Base-by-base conservation (phyloP, 2,888 invertebrate genomes). In the Drosophila birchii region DNA sequence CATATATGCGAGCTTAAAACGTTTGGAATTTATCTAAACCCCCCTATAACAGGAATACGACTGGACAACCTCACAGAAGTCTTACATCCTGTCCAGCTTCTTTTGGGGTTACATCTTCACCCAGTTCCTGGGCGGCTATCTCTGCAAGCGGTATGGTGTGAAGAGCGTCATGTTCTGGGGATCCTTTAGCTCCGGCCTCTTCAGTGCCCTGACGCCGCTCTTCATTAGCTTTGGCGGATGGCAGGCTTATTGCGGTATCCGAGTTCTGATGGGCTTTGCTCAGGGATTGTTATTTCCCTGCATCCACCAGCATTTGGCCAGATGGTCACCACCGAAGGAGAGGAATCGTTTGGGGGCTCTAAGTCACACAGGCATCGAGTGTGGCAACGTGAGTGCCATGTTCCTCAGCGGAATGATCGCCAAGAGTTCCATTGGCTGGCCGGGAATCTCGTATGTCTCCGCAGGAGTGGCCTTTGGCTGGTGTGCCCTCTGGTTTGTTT, bases 101-200 rank as follows among this genome's bases (percentile, higher is more conserved):
- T 96, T 95, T 91, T 95, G 95, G 95, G 96, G 96, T 5, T 96
- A 96, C 88, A 93, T 95, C 1, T 78, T 95, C 8, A 93, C 94
- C 77, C 93, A 94, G 78, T 91, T 95, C 12, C 94, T 95, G 0
- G 94, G 94, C 0, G 96, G 96, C 0, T 94, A 95, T 80, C 90
- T 97, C 55, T 84, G 88, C 61, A 95, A 95, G 74, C 93, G 92
- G 6, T 95, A 95, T 87, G 96, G 97, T 0, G 95, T 95, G 0
- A 95, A 95, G 67, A 93, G 93, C 45, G 91, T 96, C 2, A 91
- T 95, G 18, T 91, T 93, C 0, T 87, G 93, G 1, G 94, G 95
- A 0, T 93, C 95, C 94, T 95, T 76, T 93, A 95, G 0, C 6
- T 95, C 95, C 43, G 94, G 96, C 0, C 41, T 95, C 0, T 92